Evolutionary conservation across 2,888 invertebrate species (phyloP).

Genomic region (Drosophila quinaria): DNA sequence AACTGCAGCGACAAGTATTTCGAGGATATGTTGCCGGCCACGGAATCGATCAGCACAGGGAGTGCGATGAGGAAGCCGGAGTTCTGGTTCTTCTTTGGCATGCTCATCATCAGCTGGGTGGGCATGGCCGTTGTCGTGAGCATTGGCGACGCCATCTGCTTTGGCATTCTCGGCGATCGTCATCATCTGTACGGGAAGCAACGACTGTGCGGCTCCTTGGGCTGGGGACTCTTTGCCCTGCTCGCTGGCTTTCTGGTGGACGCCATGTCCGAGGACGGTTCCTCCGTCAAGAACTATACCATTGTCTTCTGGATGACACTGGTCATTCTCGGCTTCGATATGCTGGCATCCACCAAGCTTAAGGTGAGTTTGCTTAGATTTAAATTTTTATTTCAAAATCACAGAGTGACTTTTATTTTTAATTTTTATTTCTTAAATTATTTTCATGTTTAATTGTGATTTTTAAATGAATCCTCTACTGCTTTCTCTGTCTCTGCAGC

Average conservation of each 20-base stretch:
- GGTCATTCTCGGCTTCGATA: slow-evolving; percentile 89
- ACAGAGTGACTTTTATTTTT: too few species aligned
- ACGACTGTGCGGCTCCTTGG: slow-evolving; percentile 94
- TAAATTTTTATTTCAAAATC: too few species aligned
- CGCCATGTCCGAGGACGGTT: slow-evolving; percentile 88
- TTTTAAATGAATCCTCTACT: neutral
- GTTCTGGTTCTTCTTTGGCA: slow-evolving; percentile 92
- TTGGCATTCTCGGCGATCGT: slow-evolving; percentile 91
- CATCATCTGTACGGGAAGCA: slow-evolving; percentile 94
- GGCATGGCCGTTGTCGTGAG: slow-evolving; percentile 95
- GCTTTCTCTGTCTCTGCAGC: slow-evolving; percentile 84
- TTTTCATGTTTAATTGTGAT: neutral
- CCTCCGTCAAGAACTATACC: slow-evolving; percentile 89
- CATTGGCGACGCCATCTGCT: slow-evolving; percentile 95
- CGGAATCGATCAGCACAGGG: slow-evolving; percentile 67
- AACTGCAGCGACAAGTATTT: slow-evolving; percentile 78
- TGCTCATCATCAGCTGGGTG: slow-evolving; percentile 93
- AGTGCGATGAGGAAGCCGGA: slow-evolving; percentile 86
- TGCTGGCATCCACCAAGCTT: slow-evolving; percentile 89
- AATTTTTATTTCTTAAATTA: too few species aligned
- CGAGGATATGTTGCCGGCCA: slow-evolving; percentile 66
- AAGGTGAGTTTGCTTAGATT: slow-evolving; percentile 85
- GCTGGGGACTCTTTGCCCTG: slow-evolving; percentile 93
- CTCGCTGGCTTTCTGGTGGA: slow-evolving; percentile 93
- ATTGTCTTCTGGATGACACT: slow-evolving; percentile 93